Percentiles rank a stretch among this genome's conserved stretches.
Conservation (phyloP, 2,797 vertebrate species). For the Echiichthys vipera region DNA sequence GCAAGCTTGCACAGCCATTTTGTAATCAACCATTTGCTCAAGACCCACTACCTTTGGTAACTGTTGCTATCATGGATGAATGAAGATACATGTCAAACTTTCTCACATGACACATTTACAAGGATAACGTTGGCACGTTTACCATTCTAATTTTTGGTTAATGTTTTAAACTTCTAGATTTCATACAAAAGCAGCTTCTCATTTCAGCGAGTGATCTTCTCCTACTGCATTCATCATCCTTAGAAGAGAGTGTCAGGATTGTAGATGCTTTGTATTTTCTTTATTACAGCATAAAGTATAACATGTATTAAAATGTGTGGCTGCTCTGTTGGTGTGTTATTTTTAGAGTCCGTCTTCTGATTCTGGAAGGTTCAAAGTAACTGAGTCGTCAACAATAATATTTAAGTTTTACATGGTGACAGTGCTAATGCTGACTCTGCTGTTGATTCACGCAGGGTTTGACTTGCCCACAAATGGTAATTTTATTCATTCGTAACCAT, state of each 20-base stretch:
- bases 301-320: background rate
- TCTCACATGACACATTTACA: background rate
- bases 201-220: background rate
- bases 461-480: constrained; percentile 36
- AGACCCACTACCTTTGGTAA: background rate
- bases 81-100: background rate
- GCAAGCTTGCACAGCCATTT: background rate
- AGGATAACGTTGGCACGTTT: background rate
- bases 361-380: constrained; percentile 21
- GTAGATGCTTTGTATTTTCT: background rate
- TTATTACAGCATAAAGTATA: constrained; percentile 1
- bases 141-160: too few relatives aligned
- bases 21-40: background rate
- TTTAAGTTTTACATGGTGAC: constrained; percentile 29
- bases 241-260: constrained; percentile 4
- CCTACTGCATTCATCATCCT: background rate
- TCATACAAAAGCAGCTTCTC: too few relatives aligned
- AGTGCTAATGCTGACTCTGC: constrained; percentile 43
- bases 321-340: constrained; percentile 6
- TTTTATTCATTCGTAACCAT: constrained; percentile 46
- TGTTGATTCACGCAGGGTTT: constrained; percentile 42
- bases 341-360: constrained; percentile 9
- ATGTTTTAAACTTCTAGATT: too few relatives aligned
- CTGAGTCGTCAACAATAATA: constrained; percentile 39
- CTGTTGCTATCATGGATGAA: background rate